A percentile compares a stretch with the other conserved stretches of the same genome.
phyloP scores from a whole-genome alignment of 1,140 invertebrate species.

The Drosophila subobscura region DNA sequence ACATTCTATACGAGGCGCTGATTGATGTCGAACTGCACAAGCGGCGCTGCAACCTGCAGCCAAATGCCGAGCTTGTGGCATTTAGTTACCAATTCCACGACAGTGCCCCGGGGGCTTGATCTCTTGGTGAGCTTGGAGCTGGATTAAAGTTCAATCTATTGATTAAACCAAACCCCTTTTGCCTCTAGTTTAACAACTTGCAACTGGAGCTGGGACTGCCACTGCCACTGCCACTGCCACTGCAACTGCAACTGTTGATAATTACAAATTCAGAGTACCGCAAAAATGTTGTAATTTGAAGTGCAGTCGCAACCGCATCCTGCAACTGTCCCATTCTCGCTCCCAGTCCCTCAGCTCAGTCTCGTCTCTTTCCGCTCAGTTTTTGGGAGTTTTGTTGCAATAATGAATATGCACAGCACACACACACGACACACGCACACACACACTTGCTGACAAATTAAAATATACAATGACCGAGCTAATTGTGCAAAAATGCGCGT shows the following conservation, averaged over 20 bases:
- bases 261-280: conserved; percentile 44
- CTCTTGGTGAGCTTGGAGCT: no score
- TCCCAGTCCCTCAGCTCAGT: not conserved
- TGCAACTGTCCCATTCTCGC: not conserved
- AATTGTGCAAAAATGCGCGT: conserved; percentile 56
- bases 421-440: not conserved
- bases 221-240: not conserved
- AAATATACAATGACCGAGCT: conserved; percentile 42
- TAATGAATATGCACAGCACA: conserved; percentile 9
- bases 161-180: no score
- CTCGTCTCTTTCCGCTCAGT: not conserved
- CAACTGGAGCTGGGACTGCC: conserved; percentile 7
- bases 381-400: not conserved
- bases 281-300: conserved; percentile 51
- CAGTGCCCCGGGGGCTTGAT: no score
- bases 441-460: conserved; percentile 9
- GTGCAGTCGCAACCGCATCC: conserved; percentile 51
- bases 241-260: conserved; percentile 20
- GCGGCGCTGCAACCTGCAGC: no score
- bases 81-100: no score
- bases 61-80: rapidly evolving
- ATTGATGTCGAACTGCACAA: no score
- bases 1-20: no score
- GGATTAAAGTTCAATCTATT: no score
- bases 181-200: not conserved